Base-by-base conservation (phyloP, 1,140 invertebrate genomes). In the Cephus cinctus region DNA sequence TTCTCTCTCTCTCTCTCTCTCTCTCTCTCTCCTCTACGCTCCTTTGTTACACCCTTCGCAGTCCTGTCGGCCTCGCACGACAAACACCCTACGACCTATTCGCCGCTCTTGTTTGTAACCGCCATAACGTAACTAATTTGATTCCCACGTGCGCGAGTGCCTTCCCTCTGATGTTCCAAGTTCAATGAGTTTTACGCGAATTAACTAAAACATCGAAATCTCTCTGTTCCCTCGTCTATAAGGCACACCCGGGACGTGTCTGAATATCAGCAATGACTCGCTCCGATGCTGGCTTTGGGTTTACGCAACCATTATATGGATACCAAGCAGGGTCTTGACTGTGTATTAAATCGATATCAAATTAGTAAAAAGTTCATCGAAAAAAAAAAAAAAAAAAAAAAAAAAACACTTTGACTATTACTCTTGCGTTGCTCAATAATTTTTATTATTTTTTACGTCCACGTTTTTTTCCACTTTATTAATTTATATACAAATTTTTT, bases 41-140 rank as follows among this genome's bases (percentile, higher is more conserved):
- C 36, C 43, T 34, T 45, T 45, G 45, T 30, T 19, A 16, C 31
- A 20, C 22, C 25, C 25, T n/a, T 27, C 25, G 25, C 25, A 27
- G 25, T 6, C 6, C 25, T n/a, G 25, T 27, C n/a, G 6, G 25
- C 25, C 25, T 8, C 25, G 6, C 25, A 6, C 25, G 25, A n/a
- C 25, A n/a, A n/a, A n/a, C n/a, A 6, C n/a, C n/a, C 25, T n/a
- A n/a, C 25, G 25, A 8, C 25, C n/a, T 27, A 8, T 27, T n/a
- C 25, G 25, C 23, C 39, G 43, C 52, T 47, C 52, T 61, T 58
- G 57, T 59, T 67, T 55, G 57, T 63, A 61, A 52, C 58, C 63
- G 60, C 41, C 47, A 59, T 53, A 65, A 71, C 63, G 60, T 67
- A 48, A 67, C 64, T 69, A 71, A 69, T 69, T 57, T 61, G 59